Conservation (phyloP, 92 coral and sea anemone species). For the Virgularia gustaviana region DNA sequence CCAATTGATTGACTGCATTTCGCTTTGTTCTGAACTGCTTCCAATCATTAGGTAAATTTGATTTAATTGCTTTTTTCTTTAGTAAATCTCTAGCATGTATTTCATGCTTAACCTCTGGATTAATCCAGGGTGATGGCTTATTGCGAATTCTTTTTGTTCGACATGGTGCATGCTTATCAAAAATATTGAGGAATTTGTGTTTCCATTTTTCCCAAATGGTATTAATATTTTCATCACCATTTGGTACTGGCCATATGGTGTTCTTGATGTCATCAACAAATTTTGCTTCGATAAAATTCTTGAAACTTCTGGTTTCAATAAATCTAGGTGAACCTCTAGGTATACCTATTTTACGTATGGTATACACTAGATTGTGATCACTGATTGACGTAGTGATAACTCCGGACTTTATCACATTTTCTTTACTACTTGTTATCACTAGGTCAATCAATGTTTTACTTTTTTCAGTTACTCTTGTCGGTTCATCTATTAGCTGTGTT, state of each 20-base stretch:
- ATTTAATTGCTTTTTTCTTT: conserved; percentile 41
- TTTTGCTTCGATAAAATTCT: conserved; percentile 11
- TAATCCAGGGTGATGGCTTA: conserved; percentile 34
- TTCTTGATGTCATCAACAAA: conserved; percentile 19
- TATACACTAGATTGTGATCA: conserved; percentile 37
- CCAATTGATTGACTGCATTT: conserved; percentile 32
- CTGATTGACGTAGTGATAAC: conserved; percentile 24
- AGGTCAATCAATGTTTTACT: conserved; percentile 25
- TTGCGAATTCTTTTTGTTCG: conserved; percentile 28
- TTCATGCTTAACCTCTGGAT: conserved; percentile 10
- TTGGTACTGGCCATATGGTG: conserved; percentile 16
- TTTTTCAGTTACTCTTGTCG: conserved; percentile 34
- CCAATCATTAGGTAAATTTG: conserved; percentile 31
- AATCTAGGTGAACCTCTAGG: conserved; percentile 14
- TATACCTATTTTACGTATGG: conserved; percentile 15
- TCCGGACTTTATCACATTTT: conserved; percentile 25
- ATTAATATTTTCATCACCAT: not conserved
- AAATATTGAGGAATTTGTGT: not conserved
- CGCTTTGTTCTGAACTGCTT: conserved; percentile 8
- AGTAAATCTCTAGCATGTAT: conserved; percentile 26
- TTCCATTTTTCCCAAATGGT: conserved; percentile 20
- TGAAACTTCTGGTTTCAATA: conserved; percentile 23
- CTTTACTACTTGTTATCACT: conserved; percentile 26
- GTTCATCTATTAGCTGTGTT: conserved; percentile 38
- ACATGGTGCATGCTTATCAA: conserved; percentile 35